Conservation (phyloP, 1,140 invertebrate genomes). For the Hypsibius dujardini region DNA sequence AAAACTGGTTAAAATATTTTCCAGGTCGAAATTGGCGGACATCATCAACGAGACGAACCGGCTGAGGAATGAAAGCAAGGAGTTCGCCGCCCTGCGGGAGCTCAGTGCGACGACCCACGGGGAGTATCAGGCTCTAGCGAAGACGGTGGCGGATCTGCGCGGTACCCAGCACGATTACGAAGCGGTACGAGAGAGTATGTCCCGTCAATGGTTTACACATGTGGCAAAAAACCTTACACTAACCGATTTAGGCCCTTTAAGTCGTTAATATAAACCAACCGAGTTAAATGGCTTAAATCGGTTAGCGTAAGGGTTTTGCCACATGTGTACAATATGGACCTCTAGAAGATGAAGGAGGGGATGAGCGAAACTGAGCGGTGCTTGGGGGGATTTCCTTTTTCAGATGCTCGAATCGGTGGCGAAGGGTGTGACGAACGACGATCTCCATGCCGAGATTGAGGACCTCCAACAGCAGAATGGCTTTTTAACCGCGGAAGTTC, state of each 20-base stretch:
- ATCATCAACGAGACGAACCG: constrained; percentile 7
- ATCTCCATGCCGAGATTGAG: not conserved
- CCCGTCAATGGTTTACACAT: not conserved
- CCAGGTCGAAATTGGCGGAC: not conserved
- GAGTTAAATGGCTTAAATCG: not conserved
- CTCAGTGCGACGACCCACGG: not conserved
- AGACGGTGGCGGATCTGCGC: not conserved
- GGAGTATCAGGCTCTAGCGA: not conserved
- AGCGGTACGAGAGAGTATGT: not conserved
- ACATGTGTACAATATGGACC: not conserved
- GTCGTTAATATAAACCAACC: not conserved
- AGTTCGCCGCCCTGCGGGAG: not conserved
- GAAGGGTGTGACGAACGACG: not conserved
- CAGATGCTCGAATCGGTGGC: constrained; percentile 1
- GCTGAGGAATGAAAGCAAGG: not conserved
- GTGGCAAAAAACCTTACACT: not conserved
- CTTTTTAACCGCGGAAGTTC: not conserved
- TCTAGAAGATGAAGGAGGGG: not conserved
- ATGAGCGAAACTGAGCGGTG: not conserved
- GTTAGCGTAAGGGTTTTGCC: not conserved
- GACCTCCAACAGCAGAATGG: not conserved
- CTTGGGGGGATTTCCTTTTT: not conserved
- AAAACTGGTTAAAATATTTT: not conserved
- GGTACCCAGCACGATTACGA: constrained; percentile 1
- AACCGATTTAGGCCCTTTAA: not conserved